A percentile compares a stretch with the other conserved stretches of the same genome.
Evolutionary conservation across 2,888 invertebrate genomes (phyloP).

Genomic region (Netelia virgata): DNA sequence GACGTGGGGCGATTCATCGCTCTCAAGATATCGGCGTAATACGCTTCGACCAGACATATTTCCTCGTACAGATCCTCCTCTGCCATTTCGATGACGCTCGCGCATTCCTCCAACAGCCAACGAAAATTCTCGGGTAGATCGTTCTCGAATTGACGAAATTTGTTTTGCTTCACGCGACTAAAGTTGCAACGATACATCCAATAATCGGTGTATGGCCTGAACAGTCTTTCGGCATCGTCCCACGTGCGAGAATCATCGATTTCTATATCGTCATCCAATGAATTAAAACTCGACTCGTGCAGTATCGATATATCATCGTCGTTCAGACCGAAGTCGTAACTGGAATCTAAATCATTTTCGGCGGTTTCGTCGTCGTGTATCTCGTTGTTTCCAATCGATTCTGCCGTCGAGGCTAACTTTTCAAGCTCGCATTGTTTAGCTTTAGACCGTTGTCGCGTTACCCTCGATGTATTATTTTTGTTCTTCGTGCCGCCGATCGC

Average conservation of each 20-base stretch:
- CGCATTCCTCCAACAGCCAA: slow-evolving; percentile 84
- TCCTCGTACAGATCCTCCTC: slow-evolving; percentile 82
- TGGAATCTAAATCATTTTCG: slow-evolving; percentile 25
- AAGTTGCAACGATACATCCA: slow-evolving; percentile 82
- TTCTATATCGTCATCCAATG: slow-evolving; percentile 7
- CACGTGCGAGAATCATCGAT: slow-evolving; percentile 16
- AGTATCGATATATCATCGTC: slow-evolving; percentile 67
- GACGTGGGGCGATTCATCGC: slow-evolving; percentile 22
- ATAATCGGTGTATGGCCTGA: slow-evolving; percentile 80
- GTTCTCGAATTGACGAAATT: slow-evolving; percentile 78
- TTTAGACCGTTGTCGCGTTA: neutral
- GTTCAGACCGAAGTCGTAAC: slow-evolving; percentile 29
- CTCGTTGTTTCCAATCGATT: neutral
- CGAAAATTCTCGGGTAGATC: slow-evolving; percentile 81
- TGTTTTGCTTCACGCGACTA: slow-evolving; percentile 76
- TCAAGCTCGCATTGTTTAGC: neutral
- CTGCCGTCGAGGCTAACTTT: neutral
- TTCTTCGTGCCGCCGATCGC: neutral
- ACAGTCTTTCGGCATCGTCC: slow-evolving; percentile 69
- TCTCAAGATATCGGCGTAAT: slow-evolving; percentile 74
- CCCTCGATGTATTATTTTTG: neutral
- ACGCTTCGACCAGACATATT: slow-evolving; percentile 80
- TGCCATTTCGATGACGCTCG: slow-evolving; percentile 79
- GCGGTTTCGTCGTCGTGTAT: slow-evolving; percentile 7
- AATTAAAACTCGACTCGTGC: slow-evolving; percentile 44